Evolutionary conservation across 2,113 vertebrate species (phyloP), one percentile per base, ranked within the genome.

Genomic region (Epinephelus moara): DNA sequence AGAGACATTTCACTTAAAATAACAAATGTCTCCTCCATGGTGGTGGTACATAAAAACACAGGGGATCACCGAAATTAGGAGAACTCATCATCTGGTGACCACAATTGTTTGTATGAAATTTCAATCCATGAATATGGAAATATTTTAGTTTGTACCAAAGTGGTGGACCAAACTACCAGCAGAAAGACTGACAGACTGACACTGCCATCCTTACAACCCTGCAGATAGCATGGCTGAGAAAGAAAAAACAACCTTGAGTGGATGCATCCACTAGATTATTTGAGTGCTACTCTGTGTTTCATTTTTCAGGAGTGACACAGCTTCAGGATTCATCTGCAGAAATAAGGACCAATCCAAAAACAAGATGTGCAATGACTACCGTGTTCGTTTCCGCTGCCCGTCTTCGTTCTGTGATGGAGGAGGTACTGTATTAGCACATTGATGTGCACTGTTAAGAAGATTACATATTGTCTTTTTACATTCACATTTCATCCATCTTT

Each of bases 321-420:
- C 13, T 4, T 2, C 8, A 17, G 88, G 91, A 60, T 90, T 93
- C 33, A 2, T 84, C 60, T 93, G 91, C 64, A 84, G 42, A 55
- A 92, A 87, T 8, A 0, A 0, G 0, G 62, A 89, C 70, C 89
- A 90, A 49, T 0, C 4, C 1, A 2, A 27, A 0, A 50, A 27
- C 3, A 7, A 3, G 4, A 3, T 1, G 12, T 93, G 90, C 37
- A n/a, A 17, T 0, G 87, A 93, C 37, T 92, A 92, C 30, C 73
- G 74, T 42, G 87, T 92, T 68, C 79, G 90, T 42, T 92, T 92
- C 71, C 64, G 68, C 81, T 93, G 90, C 83, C 33, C 47, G 4
- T 61, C 77, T 53, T 37, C 79, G 1, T 89, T 55, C 72, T 92
- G 88, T 57, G 42, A 19, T 4, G 11, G 15, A 12, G 53, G 14